Conservation (phyloP, 2,888 invertebrate genomes). For the Stictocephala bisonia region DNA sequence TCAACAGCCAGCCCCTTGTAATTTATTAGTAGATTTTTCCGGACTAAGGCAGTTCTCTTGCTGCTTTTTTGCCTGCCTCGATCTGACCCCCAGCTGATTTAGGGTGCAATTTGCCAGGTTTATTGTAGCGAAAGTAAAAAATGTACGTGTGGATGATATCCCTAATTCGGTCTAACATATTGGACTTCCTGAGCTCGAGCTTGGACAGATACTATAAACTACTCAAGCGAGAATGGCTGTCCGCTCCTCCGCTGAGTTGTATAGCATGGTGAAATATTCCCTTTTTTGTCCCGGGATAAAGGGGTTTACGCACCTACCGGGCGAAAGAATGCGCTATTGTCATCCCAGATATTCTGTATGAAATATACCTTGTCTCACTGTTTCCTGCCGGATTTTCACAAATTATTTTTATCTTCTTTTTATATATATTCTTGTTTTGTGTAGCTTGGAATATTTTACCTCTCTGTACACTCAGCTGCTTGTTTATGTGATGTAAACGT, state of each 20-base stretch:
- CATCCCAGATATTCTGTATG: no score
- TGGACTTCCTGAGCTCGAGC: not conserved
- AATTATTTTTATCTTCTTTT: no score
- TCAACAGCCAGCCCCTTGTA: slow-evolving; percentile 27
- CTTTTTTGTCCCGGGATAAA: slow-evolving; percentile 5
- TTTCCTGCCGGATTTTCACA: no score
- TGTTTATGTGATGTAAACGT: no score
- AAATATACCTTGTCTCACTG: no score
- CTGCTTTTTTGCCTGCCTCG: slow-evolving; percentile 35
- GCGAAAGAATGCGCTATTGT: not conserved
- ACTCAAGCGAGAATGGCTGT: slow-evolving; percentile 4
- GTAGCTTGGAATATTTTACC: no score
- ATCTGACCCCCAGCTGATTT: slow-evolving; percentile 24
- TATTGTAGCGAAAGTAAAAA: slow-evolving; percentile 46
- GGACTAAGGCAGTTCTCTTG: slow-evolving; percentile 28
- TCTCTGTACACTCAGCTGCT: no score
- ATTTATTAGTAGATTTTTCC: slow-evolving; percentile 50
- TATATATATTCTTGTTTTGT: no score
- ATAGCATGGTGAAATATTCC: not conserved
- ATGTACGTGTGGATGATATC: slow-evolving; percentile 28
- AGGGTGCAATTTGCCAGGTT: slow-evolving; percentile 41
- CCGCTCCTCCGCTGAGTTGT: not conserved
- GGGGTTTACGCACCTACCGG: slow-evolving; percentile 20
- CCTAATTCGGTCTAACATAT: slow-evolving; percentile 18
- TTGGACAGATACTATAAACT: slow-evolving; percentile 8